Evolutionary conservation across 2,888 invertebrate genomes (phyloP), one percentile per base, ranked within the genome.

Genomic region (Empis livida): DNA sequence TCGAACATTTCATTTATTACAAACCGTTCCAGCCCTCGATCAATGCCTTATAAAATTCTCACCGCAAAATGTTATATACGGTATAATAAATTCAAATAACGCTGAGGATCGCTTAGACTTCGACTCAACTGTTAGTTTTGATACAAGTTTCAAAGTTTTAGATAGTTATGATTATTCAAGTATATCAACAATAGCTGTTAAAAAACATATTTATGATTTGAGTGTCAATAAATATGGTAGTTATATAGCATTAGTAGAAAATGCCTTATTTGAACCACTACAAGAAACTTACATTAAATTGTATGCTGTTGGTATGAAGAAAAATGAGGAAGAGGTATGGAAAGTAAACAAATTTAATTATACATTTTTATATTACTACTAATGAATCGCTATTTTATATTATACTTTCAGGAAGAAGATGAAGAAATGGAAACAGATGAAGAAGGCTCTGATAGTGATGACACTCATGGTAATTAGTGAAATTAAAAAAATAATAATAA

Each of bases 131-230:
- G 77, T 78, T 38, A 82, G 83, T 53, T 91, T 82, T 62, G 88
- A 92, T 57, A 89, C 93, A 32, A 93, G 93, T 55, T 95, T 97
- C 67, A 89, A 94, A 64, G 94, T 95, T 0, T 75, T 97, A 38
- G 96, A 97, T 70, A 85, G 94, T 1, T 81, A 81, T 57, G 94
- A 97, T 68, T 99, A 97, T 67, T 84, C 86, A 20, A 91, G 86
- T 60, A 95, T 96, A 67, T 92, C 94, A 0, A 96, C 95, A 0
- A 83, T 91, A 54, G 95, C 96, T 71, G 89, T 93, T 15, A 92
- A 92, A 63, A 80, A 85, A 52, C 87, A 85, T 58, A 89, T 96
- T 47, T 86, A 87, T 64, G 87, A 88, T 60, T 70, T 97, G 53
- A 81, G 85, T 48, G 82, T 89, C 49, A 90, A 91, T 57, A 77